A percentile compares a stretch with the other conserved stretches of the same genome.
These are phyloP conservation scores for Drosophila sechellia DNA, from an alignment of 1,140 invertebrate species.

Conservation along the genomic window DNA sequence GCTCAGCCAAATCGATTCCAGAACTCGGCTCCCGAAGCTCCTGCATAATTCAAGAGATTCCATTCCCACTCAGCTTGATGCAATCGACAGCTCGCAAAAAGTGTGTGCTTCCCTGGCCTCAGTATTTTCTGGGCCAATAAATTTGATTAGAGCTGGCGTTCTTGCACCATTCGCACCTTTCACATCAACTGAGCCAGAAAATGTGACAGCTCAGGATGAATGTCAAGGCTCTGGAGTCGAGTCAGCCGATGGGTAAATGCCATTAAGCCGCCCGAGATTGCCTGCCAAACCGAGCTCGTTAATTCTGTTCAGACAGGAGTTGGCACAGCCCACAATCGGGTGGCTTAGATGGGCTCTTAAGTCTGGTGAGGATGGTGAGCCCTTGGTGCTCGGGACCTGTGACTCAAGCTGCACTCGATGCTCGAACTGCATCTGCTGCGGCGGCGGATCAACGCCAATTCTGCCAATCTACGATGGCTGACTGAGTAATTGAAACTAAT, in stretches of 20 bases:
- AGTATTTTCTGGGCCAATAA: slow-evolving; percentile 73
- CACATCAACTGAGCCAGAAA: slow-evolving; percentile 49
- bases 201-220: slow-evolving; percentile 49
- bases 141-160: slow-evolving; percentile 56
- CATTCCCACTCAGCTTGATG: slow-evolving; percentile 38
- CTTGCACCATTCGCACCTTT: slow-evolving; percentile 21
- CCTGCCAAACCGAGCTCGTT: slow-evolving; percentile 31
- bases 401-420: slow-evolving; percentile 10
- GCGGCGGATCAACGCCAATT: slow-evolving; percentile 50
- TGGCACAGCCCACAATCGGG: slow-evolving; percentile 7
- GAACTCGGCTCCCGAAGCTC: slow-evolving; percentile 5
- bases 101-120: slow-evolving; percentile 15
- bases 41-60: slow-evolving; percentile 72
- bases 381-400: slow-evolving; percentile 2
- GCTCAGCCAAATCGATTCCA: slow-evolving; percentile 28
- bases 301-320: slow-evolving; percentile 33
- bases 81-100: slow-evolving; percentile 77
- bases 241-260: slow-evolving; percentile 24
- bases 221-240: slow-evolving; percentile 12
- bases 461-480: slow-evolving; percentile 45
- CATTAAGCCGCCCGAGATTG: slow-evolving; percentile 35
- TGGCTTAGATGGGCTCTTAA: slow-evolving; percentile 8
- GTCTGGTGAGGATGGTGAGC: neutral
- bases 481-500: slow-evolving; percentile 75
- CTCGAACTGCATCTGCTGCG: slow-evolving; percentile 17